A percentile compares a stretch with the other conserved stretches of the same genome.
These are phyloP conservation scores for Tiliacea citrago DNA, from an alignment of 2,888 invertebrate species.

Conservation along the genomic window DNA sequence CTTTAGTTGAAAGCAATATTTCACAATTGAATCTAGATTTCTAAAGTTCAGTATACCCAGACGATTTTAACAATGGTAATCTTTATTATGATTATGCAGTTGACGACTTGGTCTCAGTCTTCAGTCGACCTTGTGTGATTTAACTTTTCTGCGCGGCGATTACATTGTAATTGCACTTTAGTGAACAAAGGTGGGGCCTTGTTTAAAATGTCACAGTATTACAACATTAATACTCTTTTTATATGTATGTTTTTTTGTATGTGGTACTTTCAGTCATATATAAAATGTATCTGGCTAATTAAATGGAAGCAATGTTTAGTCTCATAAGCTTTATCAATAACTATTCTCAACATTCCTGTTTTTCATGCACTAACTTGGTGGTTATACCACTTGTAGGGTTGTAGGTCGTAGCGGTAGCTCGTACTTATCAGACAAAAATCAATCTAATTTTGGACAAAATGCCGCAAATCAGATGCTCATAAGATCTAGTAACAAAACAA, in stretches of 20 bases:
- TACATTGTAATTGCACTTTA: constrained; percentile 7
- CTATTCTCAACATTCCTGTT: not conserved
- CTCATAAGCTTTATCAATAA: not conserved
- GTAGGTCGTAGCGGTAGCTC: too few relatives aligned
- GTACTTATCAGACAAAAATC: not conserved
- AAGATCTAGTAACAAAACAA: constrained; percentile 19
- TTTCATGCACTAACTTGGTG: not conserved
- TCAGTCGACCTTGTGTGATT: constrained; percentile 69
- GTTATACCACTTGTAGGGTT: not conserved
- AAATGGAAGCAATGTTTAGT: not conserved
- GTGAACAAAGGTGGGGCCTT: constrained; percentile 47
- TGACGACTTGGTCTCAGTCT: constrained; percentile 57
- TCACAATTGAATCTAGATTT: constrained; percentile 42
- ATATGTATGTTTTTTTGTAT: too few relatives aligned
- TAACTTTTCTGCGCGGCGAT: constrained; percentile 67
- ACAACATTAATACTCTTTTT: too few relatives aligned
- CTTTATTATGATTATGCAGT: constrained; percentile 66
- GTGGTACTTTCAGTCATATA: not conserved
- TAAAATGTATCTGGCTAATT: not conserved
- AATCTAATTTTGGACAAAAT: not conserved
- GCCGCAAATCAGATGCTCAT: not conserved
- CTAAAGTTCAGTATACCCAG: constrained; percentile 66
- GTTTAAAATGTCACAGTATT: constrained; percentile 55
- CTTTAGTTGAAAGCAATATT: constrained; percentile 27
- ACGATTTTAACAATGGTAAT: constrained; percentile 69